Evolutionary conservation across 2,113 vertebrate species (phyloP), one percentile per base, ranked within the genome.

Genomic region (Burhinus bistriatus): DNA sequence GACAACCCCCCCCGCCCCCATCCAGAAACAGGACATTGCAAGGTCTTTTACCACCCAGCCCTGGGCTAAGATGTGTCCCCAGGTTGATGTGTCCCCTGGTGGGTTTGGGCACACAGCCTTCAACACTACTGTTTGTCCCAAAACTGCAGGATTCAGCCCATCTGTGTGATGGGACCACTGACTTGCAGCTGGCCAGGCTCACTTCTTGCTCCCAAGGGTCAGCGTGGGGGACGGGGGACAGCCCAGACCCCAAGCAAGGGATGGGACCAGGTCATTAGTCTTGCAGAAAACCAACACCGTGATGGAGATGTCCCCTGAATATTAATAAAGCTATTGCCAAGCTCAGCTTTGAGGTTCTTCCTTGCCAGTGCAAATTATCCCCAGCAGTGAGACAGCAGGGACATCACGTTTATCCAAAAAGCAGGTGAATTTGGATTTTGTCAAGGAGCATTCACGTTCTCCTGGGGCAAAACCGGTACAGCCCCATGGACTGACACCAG

Each of bases 391-490:
- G 70, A 66, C 45, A n/a, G 57, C 32, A 51, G 47, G 69, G 52
- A 57, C 36, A 34, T 6, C 30, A 17, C 8, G 6, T 17, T 16
- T 38, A 58, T 20, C 34, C 49, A 42, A 10, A 65, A 65, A 38
- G 32, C 0, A 2, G 13, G 25, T n/a, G 21, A 40, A 21, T 34
- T 12, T 49, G 32, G 75, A 13, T 66, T 55, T 61, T 52, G 26
- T 16, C 21, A 29, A 52, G 38, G 32, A 54, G 27, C 2, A 6
- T 1, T 2, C 34, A 12, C 0, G 0, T 36, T 59, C 26, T 75
- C n/a, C 59, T 26, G 44, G 20, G 36, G 27, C 20, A 61, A 29
- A 66, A 81, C 65, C 12, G 45, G 12, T 9, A 76, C 44, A 34
- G n/a, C 13, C 34, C 57, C 8, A 13, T 9, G 20, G 51, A 10